These are phyloP conservation scores for Heliothis virescens DNA, from an alignment of 1,140 invertebrate genomes.

Conservation along the genomic window DNA sequence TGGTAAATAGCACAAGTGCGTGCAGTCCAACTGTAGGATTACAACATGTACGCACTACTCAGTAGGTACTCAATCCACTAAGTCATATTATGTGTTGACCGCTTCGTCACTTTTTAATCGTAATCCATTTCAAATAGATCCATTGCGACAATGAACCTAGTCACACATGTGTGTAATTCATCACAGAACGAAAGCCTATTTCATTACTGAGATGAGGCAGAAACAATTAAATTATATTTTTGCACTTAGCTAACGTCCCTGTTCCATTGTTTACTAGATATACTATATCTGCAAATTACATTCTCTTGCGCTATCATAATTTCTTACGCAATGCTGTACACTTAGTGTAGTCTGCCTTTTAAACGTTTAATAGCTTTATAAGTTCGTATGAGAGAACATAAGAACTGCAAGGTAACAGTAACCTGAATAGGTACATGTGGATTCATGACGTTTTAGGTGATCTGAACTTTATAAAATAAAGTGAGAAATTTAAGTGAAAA, in stretches of 20 bases:
- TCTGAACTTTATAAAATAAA: background rate
- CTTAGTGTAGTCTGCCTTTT: background rate
- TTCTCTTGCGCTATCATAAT: too few relatives aligned
- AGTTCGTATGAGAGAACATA: background rate
- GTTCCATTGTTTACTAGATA: slow-evolving; percentile 1
- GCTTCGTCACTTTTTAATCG: background rate
- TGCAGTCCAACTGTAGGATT: slow-evolving; percentile 1
- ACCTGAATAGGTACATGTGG: background rate
- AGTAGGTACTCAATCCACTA: background rate
- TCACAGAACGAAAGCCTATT: slow-evolving; percentile 63
- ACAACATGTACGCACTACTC: background rate
- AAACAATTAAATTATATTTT: slow-evolving; percentile 40
- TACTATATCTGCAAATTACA: background rate
- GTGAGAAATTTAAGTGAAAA: too few relatives aligned
- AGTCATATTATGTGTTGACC: background rate
- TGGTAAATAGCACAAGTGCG: slow-evolving; percentile 14
- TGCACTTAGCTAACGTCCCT: slow-evolving; percentile 15
- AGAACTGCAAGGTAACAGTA: slow-evolving; percentile 2
- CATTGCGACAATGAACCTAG: background rate
- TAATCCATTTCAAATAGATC: background rate
- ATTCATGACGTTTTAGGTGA: background rate
- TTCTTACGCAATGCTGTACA: background rate
- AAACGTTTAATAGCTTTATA: background rate
- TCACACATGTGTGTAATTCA: slow-evolving; percentile 53
- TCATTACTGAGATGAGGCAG: slow-evolving; percentile 59